These are phyloP conservation scores for Brachionus paranguensis DNA, from an alignment of 1,140 invertebrate genomes.

Conservation along the genomic window DNA sequence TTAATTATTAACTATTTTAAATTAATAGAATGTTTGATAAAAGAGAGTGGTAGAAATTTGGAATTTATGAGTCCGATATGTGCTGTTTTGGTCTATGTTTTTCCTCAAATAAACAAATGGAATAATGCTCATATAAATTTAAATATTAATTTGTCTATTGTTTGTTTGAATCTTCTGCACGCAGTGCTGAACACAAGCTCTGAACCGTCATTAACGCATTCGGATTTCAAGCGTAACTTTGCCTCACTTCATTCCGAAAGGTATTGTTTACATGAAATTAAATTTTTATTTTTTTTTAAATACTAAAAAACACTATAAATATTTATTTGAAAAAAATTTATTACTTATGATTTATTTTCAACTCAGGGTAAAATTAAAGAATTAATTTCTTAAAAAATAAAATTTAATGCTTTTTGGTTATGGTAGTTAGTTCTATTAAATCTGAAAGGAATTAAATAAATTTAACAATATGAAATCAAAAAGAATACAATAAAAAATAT, in stretches of 20 bases:
- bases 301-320: too few relatives aligned
- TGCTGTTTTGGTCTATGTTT: constrained; percentile 1
- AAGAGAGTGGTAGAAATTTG: constrained; percentile 17
- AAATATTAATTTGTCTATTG: constrained; percentile 12
- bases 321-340: too few relatives aligned
- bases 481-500: too few relatives aligned
- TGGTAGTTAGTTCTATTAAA: too few relatives aligned
- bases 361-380: too few relatives aligned
- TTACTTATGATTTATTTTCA: too few relatives aligned
- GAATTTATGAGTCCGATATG: constrained; percentile 13
- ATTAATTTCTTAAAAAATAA: too few relatives aligned
- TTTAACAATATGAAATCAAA: too few relatives aligned
- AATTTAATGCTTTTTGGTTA: too few relatives aligned
- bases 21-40: background rate
- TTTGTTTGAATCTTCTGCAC: constrained; percentile 6
- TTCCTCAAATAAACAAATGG: constrained; percentile 32
- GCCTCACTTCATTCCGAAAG: background rate
- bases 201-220: background rate
- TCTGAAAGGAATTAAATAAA: too few relatives aligned
- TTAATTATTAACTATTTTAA: constrained; percentile 25
- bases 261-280: background rate
- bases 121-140: background rate
- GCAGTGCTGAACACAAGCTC: background rate
- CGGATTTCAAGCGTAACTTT: background rate
- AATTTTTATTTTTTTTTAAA: too few relatives aligned